Percentiles rank a stretch among this genome's conserved stretches.
These are phyloP conservation scores for Andricus curvator DNA, from an alignment of 2,888 invertebrate species.

Conservation along the genomic window DNA sequence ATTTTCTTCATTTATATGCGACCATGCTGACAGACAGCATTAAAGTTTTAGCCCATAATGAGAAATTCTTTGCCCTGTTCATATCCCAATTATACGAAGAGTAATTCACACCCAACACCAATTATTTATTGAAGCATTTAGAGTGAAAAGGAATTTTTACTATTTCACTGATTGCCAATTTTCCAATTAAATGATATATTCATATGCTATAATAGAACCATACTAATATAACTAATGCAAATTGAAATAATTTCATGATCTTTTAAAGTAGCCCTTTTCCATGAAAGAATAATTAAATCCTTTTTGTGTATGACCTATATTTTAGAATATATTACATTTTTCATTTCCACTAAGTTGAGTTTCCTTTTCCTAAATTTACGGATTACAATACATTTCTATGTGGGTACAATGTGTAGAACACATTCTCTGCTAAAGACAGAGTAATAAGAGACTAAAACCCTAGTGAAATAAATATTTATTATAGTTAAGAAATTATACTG, in stretches of 20 bases:
- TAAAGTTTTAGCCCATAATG: conserved; percentile 54
- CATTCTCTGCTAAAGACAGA: too few species aligned
- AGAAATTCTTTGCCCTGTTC: conserved; percentile 34
- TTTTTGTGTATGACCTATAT: background rate
- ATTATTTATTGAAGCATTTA: conserved; percentile 47
- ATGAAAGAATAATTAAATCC: background rate
- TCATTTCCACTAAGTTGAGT: too few species aligned
- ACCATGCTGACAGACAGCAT: conserved; percentile 8
- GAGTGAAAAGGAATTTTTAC: too few species aligned
- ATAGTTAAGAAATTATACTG: too few species aligned
- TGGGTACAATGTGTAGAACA: too few species aligned
- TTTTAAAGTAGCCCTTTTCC: background rate
- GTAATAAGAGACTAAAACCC: too few species aligned
- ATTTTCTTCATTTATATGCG: background rate
- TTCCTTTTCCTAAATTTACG: too few species aligned
- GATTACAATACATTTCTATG: too few species aligned
- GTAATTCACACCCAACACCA: conserved; percentile 19
- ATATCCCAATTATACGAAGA: too few species aligned
- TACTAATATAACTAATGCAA: background rate
- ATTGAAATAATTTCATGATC: background rate
- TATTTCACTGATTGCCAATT: too few species aligned
- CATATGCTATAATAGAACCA: background rate
- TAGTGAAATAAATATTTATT: too few species aligned
- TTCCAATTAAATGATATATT: background rate
- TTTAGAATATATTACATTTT: too few species aligned